phyloP scores from a whole-genome alignment of 2,888 invertebrate genomes.

The Apamea epomidion region DNA sequence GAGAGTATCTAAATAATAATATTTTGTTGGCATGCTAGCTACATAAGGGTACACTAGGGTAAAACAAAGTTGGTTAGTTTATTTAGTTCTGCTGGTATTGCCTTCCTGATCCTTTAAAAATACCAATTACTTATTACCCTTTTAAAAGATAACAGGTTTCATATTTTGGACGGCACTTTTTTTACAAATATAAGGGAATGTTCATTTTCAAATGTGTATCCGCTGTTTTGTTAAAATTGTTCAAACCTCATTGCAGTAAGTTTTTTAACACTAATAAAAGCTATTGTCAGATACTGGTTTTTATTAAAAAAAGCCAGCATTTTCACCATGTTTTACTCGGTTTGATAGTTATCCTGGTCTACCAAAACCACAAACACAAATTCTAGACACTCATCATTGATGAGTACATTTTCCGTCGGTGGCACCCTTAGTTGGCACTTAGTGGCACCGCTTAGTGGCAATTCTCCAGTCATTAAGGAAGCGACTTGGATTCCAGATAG shows the following conservation, averaged over 20 bases:
- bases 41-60: not conserved
- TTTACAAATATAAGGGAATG: not conserved
- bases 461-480: conserved; percentile 64
- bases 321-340: not conserved
- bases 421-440: conserved; percentile 50
- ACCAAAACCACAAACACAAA: conserved; percentile 16
- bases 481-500: conserved; percentile 55
- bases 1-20: not conserved
- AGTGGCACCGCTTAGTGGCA: conserved; percentile 58
- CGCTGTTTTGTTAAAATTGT: not conserved
- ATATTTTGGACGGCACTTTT: not conserved
- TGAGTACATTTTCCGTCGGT: conserved; percentile 42
- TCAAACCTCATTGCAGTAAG: not conserved
- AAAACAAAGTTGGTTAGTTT: not conserved
- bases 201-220: not conserved
- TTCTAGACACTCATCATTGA: conserved; percentile 26
- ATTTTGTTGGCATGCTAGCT: not conserved
- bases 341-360: not conserved
- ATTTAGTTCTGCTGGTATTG: not conserved
- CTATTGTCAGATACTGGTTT: not conserved
- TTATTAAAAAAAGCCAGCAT: not conserved
- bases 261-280: not conserved
- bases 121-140: not conserved
- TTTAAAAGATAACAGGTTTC: not conserved
- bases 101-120: not conserved